A percentile compares a stretch with the other conserved stretches of the same genome.
Conservation (phyloP, 64 coral and sea anemone species). For the Porites lutea region DNA sequence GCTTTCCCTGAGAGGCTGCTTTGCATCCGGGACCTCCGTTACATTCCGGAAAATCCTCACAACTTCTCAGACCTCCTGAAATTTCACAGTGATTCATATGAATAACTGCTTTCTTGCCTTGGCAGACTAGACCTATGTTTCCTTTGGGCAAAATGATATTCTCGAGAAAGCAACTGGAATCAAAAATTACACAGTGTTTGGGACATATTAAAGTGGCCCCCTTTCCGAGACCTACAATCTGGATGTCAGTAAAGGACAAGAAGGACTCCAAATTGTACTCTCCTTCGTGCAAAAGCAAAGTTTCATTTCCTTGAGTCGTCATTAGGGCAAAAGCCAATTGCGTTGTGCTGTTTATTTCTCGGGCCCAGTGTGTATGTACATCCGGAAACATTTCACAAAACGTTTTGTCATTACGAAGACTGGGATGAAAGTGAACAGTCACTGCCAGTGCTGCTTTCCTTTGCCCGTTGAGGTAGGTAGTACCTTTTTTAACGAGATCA, state of each 20-base stretch:
- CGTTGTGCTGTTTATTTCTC: slow-evolving; percentile 24
- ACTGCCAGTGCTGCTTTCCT: slow-evolving; percentile 37
- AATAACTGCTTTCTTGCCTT: neutral
- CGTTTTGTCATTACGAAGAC: neutral
- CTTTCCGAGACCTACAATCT: slow-evolving; percentile 48
- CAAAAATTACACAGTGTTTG: neutral
- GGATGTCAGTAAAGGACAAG: slow-evolving; percentile 7
- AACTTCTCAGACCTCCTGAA: slow-evolving; percentile 70
- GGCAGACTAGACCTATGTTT: neutral
- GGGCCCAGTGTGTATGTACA: neutral
- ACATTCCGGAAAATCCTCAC: slow-evolving; percentile 80
- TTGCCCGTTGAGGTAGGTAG: slow-evolving; percentile 11
- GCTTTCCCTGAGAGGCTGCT: slow-evolving; percentile 15
- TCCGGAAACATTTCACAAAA: slow-evolving; percentile 60
- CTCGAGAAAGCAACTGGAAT: slow-evolving; percentile 51
- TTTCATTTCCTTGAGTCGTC: neutral
- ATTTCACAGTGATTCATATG: slow-evolving; percentile 48
- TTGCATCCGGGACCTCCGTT: slow-evolving; percentile 73
- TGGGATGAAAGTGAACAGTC: slow-evolving; percentile 60
- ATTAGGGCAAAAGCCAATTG: slow-evolving; percentile 36
- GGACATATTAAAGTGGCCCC: slow-evolving; percentile 19
- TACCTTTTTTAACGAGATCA: slow-evolving; percentile 28
- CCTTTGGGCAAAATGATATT: slow-evolving; percentile 62
- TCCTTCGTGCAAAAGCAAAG: slow-evolving; percentile 61
- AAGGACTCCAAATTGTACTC: slow-evolving; percentile 1